phyloP scores from a whole-genome alignment of 2,797 vertebrate genomes.

The Lagocephalus sceleratus region DNA sequence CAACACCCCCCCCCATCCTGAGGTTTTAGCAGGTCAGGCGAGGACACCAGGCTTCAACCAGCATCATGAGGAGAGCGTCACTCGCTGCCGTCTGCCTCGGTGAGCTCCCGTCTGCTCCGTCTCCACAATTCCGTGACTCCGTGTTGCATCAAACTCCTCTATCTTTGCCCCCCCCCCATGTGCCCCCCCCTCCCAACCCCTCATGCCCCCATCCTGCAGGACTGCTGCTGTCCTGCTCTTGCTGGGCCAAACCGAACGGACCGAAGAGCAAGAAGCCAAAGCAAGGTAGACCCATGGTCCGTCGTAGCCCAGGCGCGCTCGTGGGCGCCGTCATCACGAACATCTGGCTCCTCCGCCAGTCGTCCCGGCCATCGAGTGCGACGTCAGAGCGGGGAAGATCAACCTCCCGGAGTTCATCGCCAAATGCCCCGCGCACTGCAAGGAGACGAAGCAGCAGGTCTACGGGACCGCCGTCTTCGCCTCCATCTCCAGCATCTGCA shows the following conservation, averaged over 20 bases:
- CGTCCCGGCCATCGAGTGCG: conserved; percentile 87
- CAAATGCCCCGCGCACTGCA: conserved; percentile 89
- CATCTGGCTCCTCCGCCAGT: conserved; percentile 63
- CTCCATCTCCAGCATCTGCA: conserved; percentile 95
- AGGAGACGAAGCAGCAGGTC: conserved; percentile 86
- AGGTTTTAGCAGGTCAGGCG: conserved; percentile 31
- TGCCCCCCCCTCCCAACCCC: conserved; percentile 43
- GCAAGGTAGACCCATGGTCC: conserved; percentile 85
- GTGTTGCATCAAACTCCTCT: conserved; percentile 32
- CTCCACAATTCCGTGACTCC: conserved; percentile 5
- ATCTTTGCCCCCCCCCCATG: conserved; percentile 14
- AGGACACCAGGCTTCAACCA: conserved; percentile 46
- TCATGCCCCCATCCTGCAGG: conserved; percentile 71
- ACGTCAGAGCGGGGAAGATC: conserved; percentile 91
- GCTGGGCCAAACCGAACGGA: conserved; percentile 79
- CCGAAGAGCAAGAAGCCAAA: conserved; percentile 89
- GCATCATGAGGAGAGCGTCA: conserved; percentile 63
- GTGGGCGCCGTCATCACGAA: too few species aligned
- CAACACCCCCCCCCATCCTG: too few species aligned
- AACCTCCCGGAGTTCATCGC: conserved; percentile 92
- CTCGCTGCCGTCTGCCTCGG: conserved; percentile 65
- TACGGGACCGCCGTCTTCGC: conserved; percentile 91
- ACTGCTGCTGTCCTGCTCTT: conserved; percentile 76
- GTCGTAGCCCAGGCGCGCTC: too few species aligned
- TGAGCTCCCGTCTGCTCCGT: conserved; percentile 43